A percentile compares a stretch with the other conserved stretches of the same genome.
These are phyloP conservation scores for Tetrao urogallus DNA, from an alignment of 2,113 vertebrate species.

Conservation along the genomic window DNA sequence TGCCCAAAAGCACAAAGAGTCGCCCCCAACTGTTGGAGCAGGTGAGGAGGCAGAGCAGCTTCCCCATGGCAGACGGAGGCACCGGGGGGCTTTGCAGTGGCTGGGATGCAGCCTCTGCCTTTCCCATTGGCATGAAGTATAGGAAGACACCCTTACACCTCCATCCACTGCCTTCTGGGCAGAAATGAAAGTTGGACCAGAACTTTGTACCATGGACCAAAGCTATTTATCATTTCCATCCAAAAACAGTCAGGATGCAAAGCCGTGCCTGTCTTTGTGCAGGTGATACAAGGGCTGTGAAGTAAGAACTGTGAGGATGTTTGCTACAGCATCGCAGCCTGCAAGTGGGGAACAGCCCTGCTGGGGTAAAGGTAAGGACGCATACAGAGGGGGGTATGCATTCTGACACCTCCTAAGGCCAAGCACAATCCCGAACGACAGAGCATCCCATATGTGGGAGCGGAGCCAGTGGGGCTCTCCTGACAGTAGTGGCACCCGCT, in stretches of 20 bases:
- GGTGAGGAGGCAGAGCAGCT: accelerated
- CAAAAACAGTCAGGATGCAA: neutral
- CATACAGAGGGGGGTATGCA: neutral
- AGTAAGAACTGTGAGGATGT: neutral
- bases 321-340: neutral
- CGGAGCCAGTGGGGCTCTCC: neutral
- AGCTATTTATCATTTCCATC: neutral
- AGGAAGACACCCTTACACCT: no score
- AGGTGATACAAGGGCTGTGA: neutral
- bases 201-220: neutral
- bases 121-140: neutral
- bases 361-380: neutral
- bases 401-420: neutral
- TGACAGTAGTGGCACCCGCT: accelerated
- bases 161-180: neutral
- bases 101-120: neutral
- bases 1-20: neutral
- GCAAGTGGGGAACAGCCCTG: neutral
- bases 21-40: accelerated
- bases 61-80: neutral
- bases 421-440: neutral
- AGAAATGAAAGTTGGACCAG: neutral
- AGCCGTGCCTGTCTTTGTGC: neutral
- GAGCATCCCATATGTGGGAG: neutral
- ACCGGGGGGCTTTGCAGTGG: neutral